A percentile compares a stretch with the other conserved stretches of the same genome.
Conservation (phyloP, 2,113 vertebrate genomes). For the Crotalus tigris region DNA sequence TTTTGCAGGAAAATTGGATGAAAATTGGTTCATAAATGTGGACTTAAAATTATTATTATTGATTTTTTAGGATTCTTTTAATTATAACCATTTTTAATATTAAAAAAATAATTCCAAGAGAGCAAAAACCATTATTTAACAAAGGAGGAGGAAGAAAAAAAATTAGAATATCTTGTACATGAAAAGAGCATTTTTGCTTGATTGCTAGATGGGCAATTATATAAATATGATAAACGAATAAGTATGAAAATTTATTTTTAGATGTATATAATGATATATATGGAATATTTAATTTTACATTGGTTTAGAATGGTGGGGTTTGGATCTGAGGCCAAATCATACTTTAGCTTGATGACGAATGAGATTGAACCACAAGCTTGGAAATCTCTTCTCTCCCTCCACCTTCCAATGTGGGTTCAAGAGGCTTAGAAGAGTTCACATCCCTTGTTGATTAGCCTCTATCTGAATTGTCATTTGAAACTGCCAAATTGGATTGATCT, state of each 20-base stretch:
- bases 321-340: neutral
- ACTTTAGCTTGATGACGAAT: neutral
- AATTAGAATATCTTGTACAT: accelerated
- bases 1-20: neutral
- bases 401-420: neutral
- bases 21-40: neutral
- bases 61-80: neutral
- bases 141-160: neutral
- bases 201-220: neutral
- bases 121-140: neutral
- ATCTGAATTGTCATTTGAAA: neutral
- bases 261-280: accelerated
- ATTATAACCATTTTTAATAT: neutral
- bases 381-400: neutral
- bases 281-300: neutral
- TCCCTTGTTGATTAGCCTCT: neutral
- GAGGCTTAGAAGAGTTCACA: neutral
- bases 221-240: neutral
- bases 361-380: neutral
- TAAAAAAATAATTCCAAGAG: neutral
- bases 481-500: neutral
- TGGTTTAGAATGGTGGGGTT: neutral
- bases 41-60: neutral
- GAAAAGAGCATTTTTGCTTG: neutral
- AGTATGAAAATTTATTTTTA: neutral